A percentile compares a stretch with the other conserved stretches of the same genome.
These are phyloP conservation scores for Tipula lateralis DNA, from an alignment of 2,888 invertebrate genomes.

Conservation along the genomic window DNA sequence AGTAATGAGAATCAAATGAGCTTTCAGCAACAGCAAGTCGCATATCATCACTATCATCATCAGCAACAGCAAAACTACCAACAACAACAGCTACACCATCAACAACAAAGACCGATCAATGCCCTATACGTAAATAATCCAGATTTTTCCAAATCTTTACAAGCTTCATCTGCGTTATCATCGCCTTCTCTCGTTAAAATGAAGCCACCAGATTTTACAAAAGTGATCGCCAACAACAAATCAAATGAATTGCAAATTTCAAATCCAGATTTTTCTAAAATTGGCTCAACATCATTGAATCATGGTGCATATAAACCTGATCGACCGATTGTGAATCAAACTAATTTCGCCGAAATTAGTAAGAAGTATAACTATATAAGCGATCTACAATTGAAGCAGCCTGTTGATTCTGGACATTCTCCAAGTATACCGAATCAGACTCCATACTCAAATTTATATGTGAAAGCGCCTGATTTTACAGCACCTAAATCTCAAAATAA, in stretches of 20 bases:
- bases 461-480: constrained; percentile 35
- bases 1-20: background rate
- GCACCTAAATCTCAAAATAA: constrained; percentile 32
- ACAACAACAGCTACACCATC: constrained; percentile 29
- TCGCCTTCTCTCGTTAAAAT: constrained; percentile 30
- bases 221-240: constrained; percentile 25
- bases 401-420: constrained; percentile 30
- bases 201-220: constrained; percentile 37
- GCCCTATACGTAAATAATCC: constrained; percentile 35
- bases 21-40: background rate
- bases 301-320: background rate
- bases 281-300: background rate
- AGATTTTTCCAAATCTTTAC: constrained; percentile 34
- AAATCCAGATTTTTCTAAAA: constrained; percentile 32
- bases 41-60: constrained; percentile 28
- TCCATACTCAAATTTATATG: constrained; percentile 34
- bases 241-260: constrained; percentile 30
- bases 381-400: constrained; percentile 37
- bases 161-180: constrained; percentile 5
- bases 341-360: constrained; percentile 37
- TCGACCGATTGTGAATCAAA: constrained; percentile 32
- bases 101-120: constrained; percentile 30
- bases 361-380: constrained; percentile 37
- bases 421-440: background rate
- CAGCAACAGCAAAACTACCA: constrained; percentile 12